Base-by-base conservation (phyloP, 1,140 invertebrate species). In the Caenorhabditis remanei region DNA sequence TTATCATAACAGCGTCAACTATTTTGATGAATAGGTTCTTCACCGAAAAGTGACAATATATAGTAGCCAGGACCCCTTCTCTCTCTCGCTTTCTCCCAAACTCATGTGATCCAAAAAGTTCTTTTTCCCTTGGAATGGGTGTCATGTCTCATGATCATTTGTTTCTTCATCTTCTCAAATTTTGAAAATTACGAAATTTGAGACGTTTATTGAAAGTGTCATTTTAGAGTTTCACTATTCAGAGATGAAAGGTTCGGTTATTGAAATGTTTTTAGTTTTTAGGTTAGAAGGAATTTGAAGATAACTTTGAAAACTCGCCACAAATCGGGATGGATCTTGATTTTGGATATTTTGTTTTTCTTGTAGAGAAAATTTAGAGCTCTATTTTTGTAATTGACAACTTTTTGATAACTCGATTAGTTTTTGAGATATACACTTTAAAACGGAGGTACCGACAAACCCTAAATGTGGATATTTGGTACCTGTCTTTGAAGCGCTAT, bases 61-160 rank as follows among this genome's bases (percentile, higher is more conserved):
- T 19, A 40, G n/a, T n/a, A 16, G 13, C 14, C n/a, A n/a, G n/a
- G n/a, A n/a, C n/a, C n/a, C n/a, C n/a, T n/a, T n/a, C n/a, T n/a
- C n/a, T 58, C n/a, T 58, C 56, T 58, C 56, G 3, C 56, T 58
- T 21, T 58, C 61, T 13, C 61, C 8, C 61, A 41, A 71, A 14
- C 65, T n/a, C 40, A 71, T 43, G 65, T 71, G 41, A 46, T 40
- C 14, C 41, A 46, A 32, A 11, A 43, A 46, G 65, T 32, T 24
- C 21, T 5, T 32, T 21, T 32, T 63, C 61, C 2, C 32, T 32
- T 32, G 32, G 32, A 32, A 32, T 32, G 32, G 32, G 7, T 63
- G 61, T 63, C 61, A 32, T 63, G 61, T 63, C 61, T 63, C 61
- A 71, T 71, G 65, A 71, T 71, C 65, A 71, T 71, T 71, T 71